Conservation (phyloP, 2,113 vertebrate genomes). For the Budorcas taxicolor region DNA sequence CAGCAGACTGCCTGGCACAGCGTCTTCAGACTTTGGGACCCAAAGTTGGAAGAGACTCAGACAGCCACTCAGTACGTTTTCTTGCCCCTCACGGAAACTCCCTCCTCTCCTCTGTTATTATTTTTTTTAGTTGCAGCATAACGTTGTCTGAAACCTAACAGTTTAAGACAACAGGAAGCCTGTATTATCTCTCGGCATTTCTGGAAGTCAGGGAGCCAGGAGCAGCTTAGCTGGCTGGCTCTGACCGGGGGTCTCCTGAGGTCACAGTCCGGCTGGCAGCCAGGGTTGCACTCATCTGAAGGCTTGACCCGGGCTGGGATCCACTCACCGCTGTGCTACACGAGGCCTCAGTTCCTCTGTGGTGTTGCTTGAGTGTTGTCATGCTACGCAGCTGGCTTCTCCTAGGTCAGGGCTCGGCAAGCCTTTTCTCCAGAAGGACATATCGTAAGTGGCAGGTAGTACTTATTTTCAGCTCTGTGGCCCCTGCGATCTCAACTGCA, state of each 20-base stretch:
- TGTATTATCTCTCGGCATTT: background rate
- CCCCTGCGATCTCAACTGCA: accelerated
- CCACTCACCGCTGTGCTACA: accelerated
- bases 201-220: background rate
- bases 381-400: background rate
- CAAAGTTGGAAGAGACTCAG: background rate
- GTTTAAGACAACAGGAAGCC: background rate
- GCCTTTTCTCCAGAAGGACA: background rate
- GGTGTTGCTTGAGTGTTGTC: background rate
- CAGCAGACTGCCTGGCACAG: background rate
- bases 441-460: background rate
- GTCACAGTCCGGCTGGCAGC: background rate
- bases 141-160: background rate
- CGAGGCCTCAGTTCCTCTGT: background rate
- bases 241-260: accelerated
- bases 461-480: background rate
- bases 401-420: background rate
- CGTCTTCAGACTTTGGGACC: background rate
- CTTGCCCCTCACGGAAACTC: background rate
- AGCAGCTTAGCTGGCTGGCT: background rate
- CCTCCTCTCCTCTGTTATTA: background rate
- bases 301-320: background rate
- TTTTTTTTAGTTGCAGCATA: background rate
- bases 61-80: background rate
- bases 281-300: background rate